Conservation (phyloP, 2,888 invertebrate species). For the Silvanus unidentatus region DNA sequence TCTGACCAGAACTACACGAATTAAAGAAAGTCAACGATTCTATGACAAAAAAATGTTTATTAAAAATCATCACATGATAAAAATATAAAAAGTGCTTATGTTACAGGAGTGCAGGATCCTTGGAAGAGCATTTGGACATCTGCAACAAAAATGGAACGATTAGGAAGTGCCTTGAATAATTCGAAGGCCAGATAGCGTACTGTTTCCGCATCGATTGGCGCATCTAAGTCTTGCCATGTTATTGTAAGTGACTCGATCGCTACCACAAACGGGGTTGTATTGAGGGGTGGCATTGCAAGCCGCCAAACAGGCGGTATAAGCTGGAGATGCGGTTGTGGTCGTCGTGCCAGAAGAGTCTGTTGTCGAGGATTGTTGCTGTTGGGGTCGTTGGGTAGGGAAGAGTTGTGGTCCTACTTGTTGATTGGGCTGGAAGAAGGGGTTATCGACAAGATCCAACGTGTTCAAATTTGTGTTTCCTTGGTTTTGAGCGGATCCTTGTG, state of each 20-base stretch:
- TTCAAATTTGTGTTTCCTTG: too few species aligned
- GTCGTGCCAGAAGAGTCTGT: conserved; percentile 11
- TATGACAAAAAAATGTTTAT: too few species aligned
- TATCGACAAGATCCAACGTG: too few species aligned
- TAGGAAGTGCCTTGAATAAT: background rate
- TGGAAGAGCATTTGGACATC: background rate
- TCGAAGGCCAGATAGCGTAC: conserved; percentile 35
- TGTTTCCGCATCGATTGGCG: conserved; percentile 43
- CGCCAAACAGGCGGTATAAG: conserved; percentile 22
- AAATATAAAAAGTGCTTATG: too few species aligned
- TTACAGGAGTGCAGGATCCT: background rate
- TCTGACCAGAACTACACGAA: too few species aligned
- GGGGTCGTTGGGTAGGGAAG: too few species aligned
- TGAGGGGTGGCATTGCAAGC: conserved; percentile 41
- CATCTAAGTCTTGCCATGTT: conserved; percentile 43
- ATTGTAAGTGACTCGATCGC: conserved; percentile 41
- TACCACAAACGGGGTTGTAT: conserved; percentile 49
- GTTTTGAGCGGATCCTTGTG: too few species aligned
- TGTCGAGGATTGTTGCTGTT: too few species aligned
- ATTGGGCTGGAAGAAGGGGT: too few species aligned
- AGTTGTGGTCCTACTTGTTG: too few species aligned
- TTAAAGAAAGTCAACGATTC: too few species aligned
- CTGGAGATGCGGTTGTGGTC: conserved; percentile 23
- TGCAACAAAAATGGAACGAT: conserved; percentile 2
- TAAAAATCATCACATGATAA: too few species aligned